Conservation (phyloP, 2,113 vertebrate genomes). For the Mastomys coucha region DNA sequence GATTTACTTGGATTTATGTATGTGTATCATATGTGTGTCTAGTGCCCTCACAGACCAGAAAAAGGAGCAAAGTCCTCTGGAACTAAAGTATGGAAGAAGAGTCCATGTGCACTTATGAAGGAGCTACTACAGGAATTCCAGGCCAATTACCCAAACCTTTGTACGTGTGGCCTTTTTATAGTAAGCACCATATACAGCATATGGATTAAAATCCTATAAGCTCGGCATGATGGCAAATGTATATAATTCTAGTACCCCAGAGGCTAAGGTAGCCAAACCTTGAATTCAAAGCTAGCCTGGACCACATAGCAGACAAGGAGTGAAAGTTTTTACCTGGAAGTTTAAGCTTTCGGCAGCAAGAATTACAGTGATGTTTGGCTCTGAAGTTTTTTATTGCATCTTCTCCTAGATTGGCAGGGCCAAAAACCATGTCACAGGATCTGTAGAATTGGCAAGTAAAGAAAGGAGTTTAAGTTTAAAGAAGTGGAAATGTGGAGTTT, state of each 20-base stretch:
- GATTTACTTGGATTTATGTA: not conserved
- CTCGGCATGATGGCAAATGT: not conserved
- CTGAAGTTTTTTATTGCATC: constrained; percentile 98
- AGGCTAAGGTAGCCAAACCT: not conserved
- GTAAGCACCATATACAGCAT: not conserved
- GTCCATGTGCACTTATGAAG: not conserved
- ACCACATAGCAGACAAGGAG: not conserved
- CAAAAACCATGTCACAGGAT: constrained; percentile 98
- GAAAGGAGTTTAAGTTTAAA: not conserved
- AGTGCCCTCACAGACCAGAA: not conserved
- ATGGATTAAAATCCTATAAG: not conserved
- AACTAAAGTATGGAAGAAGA: not conserved
- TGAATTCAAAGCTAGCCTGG: not conserved
- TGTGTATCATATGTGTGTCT: not conserved
- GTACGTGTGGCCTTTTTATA: not conserved
- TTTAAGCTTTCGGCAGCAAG: constrained; percentile 98
- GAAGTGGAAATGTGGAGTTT: not conserved
- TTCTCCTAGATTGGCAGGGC: constrained; percentile 97
- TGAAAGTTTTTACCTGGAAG: constrained; percentile 93
- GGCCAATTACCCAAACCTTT: not conserved
- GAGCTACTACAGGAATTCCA: not conserved
- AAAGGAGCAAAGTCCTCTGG: not conserved
- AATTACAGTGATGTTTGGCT: constrained; percentile 98
- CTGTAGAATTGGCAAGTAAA: constrained; percentile 83
- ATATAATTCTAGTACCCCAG: not conserved